A percentile compares a stretch with the other conserved stretches of the same genome.
phyloP scores from a whole-genome alignment of 2,888 invertebrate genomes.

The Mycalesis mineus region DNA sequence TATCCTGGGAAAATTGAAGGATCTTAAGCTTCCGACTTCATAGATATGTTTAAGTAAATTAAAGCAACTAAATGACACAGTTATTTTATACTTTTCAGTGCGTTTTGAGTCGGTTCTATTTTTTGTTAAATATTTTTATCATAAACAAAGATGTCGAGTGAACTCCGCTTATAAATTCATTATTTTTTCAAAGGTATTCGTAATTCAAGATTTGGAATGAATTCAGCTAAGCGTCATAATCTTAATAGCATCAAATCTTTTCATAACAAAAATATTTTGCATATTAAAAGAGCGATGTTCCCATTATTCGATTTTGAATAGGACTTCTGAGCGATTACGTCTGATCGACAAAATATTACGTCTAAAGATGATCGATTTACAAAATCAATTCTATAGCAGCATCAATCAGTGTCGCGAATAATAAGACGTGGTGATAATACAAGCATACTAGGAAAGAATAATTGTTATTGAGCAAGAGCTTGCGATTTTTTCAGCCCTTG shows the following conservation, averaged over 20 bases:
- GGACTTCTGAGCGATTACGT: not conserved
- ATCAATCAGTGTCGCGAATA: conserved; percentile 16
- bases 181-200: not conserved
- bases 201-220: not conserved
- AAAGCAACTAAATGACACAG: no score
- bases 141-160: no score
- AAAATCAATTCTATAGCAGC: conserved; percentile 10
- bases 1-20: no score
- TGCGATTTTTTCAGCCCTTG: no score
- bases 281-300: not conserved
- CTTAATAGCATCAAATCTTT: conserved; percentile 5
- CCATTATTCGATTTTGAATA: conserved; percentile 4
- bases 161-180: no score
- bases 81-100: no score
- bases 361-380: conserved; percentile 11
- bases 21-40: no score
- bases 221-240: not conserved
- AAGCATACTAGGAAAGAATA: no score
- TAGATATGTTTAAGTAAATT: no score
- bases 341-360: not conserved
- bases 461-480: no score
- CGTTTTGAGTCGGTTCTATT: no score
- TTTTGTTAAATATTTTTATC: no score
- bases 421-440: conserved; percentile 5
- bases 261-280: not conserved